These are phyloP conservation scores for Aulostomus chinensis DNA, from an alignment of 2,797 vertebrate species.

Conservation along the genomic window DNA sequence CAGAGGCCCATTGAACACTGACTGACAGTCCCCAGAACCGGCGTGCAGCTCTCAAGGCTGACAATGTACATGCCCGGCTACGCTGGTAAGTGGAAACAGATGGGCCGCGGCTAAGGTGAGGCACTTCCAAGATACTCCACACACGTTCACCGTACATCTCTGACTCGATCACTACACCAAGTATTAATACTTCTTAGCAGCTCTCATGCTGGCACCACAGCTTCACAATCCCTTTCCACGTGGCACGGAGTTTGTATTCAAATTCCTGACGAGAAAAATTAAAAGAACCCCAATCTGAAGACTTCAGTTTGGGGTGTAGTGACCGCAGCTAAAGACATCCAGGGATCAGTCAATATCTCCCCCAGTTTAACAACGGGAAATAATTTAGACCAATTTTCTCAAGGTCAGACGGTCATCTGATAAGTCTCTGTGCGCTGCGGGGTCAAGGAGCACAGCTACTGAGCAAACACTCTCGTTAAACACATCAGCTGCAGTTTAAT, in stretches of 20 bases:
- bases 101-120: constrained; percentile 72
- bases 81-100: constrained; percentile 81
- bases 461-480: constrained; percentile 79
- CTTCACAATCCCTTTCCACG: not conserved
- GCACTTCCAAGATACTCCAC: constrained; percentile 62
- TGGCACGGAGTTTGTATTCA: constrained; percentile 1
- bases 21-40: constrained; percentile 72
- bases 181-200: no score
- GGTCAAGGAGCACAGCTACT: constrained; percentile 82
- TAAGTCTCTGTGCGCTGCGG: constrained; percentile 79
- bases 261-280: constrained; percentile 13
- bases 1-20: constrained; percentile 76
- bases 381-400: constrained; percentile 89
- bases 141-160: constrained; percentile 48
- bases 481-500: constrained; percentile 76
- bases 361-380: constrained; percentile 85
- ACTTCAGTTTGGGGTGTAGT: not conserved
- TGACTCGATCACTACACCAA: constrained; percentile 21
- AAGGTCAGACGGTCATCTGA: constrained; percentile 88
- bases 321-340: constrained; percentile 32
- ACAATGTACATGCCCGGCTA: constrained; percentile 76
- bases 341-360: constrained; percentile 72
- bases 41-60: constrained; percentile 74
- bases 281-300: constrained; percentile 13
- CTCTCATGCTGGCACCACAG: no score